Conservation (phyloP, 2,113 vertebrate species). For the Catharus fuscescens region DNA sequence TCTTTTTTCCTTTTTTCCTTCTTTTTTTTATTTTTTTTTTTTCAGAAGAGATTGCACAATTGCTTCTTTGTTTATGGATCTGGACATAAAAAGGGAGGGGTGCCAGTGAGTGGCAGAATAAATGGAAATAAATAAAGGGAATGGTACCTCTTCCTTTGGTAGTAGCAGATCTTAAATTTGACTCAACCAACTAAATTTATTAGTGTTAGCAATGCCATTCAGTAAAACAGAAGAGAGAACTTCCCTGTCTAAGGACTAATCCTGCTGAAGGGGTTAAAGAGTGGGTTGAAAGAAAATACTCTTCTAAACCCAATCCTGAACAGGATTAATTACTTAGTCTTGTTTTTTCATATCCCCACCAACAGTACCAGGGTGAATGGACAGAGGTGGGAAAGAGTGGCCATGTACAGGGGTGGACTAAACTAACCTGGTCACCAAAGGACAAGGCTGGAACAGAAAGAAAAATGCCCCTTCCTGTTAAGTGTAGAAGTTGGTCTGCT, state of each 20-base stretch:
- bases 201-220: neutral
- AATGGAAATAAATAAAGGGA: neutral
- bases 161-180: neutral
- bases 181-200: neutral
- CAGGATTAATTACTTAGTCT: neutral
- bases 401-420: fast-evolving
- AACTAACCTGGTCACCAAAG: neutral
- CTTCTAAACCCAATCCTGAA: neutral
- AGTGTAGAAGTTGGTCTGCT: neutral
- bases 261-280: neutral
- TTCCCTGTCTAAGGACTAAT: neutral
- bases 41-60: neutral
- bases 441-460: neutral
- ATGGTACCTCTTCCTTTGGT: neutral
- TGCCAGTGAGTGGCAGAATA: neutral
- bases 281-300: neutral
- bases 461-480: neutral
- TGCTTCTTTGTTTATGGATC: neutral
- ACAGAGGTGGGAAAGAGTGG: neutral
- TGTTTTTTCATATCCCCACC: neutral
- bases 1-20: neutral
- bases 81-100: neutral
- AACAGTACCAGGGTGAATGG: neutral
- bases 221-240: neutral
- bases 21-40: neutral